Conservation (phyloP, 2,888 invertebrate species). For the Apodemia hepburni region DNA sequence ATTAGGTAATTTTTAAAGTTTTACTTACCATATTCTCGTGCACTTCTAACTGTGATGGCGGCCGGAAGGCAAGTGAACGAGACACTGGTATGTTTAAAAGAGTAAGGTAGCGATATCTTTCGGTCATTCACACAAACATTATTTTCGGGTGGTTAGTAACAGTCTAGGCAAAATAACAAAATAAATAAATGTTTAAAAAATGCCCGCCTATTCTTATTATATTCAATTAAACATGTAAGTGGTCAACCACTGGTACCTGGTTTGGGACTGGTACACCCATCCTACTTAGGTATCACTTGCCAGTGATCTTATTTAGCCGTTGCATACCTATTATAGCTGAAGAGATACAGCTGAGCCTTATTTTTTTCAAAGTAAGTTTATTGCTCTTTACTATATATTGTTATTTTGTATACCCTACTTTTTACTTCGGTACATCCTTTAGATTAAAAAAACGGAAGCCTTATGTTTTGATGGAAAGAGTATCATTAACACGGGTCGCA, state of each 20-base stretch:
- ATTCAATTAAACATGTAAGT: slow-evolving; percentile 1
- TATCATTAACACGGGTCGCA: not conserved
- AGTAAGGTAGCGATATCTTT: slow-evolving; percentile 11
- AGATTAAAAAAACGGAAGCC: too few relatives aligned
- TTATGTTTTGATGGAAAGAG: not conserved
- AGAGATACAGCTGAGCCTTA: too few relatives aligned
- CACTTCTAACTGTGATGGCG: slow-evolving; percentile 12
- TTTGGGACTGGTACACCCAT: slow-evolving; percentile 16
- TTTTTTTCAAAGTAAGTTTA: too few relatives aligned
- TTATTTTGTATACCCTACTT: too few relatives aligned
- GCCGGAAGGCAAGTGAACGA: slow-evolving; percentile 10
- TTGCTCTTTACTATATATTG: too few relatives aligned
- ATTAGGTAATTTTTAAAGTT: not conserved
- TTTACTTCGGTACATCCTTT: too few relatives aligned
- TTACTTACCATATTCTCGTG: slow-evolving; percentile 10
- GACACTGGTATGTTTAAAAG: not conserved
- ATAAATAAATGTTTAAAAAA: slow-evolving; percentile 1
- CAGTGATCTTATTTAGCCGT: too few relatives aligned
- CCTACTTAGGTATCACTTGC: not conserved
- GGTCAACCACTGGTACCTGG: slow-evolving; percentile 15
- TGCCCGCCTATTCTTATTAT: slow-evolving; percentile 1
- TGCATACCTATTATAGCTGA: too few relatives aligned
- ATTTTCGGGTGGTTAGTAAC: not conserved
- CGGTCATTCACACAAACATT: slow-evolving; percentile 8
- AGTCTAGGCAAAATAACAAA: slow-evolving; percentile 15